Percentiles rank a stretch among this genome's conserved stretches.
Conservation (phyloP, 2,797 vertebrate genomes). For the Pipistrellus pipistrellus region DNA sequence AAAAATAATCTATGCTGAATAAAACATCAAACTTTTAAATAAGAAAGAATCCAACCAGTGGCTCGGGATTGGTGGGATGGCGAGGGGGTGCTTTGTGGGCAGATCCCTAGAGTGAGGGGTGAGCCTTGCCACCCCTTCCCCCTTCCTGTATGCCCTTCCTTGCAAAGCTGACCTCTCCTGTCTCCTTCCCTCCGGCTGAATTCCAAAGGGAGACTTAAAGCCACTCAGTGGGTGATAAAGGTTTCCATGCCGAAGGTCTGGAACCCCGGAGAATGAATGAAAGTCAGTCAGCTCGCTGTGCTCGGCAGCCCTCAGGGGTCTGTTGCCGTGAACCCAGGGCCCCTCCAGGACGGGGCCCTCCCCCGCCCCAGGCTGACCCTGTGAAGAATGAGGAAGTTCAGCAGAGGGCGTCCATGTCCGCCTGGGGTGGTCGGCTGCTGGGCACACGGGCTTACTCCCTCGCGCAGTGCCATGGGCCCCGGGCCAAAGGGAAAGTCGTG, state of each 20-base stretch:
- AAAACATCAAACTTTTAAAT: background rate
- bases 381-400: background rate
- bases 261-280: slow-evolving; percentile 4
- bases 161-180: background rate
- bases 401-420: background rate
- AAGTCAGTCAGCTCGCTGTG: background rate
- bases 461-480: background rate
- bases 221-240: background rate
- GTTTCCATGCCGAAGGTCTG: background rate
- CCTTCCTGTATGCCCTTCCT: background rate
- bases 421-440: background rate
- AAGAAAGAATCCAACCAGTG: background rate
- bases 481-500: background rate
- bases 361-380: background rate
- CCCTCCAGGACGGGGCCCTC: background rate
- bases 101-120: background rate
- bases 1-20: background rate
- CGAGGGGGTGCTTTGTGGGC: background rate
- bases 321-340: background rate
- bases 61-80: background rate
- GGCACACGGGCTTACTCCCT: background rate
- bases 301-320: background rate
- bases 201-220: background rate
- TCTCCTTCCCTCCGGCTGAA: background rate
- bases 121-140: background rate